Evolutionary conservation across 1,140 invertebrate genomes (phyloP).

Genomic region (Zaprionus tsacasi): DNA sequence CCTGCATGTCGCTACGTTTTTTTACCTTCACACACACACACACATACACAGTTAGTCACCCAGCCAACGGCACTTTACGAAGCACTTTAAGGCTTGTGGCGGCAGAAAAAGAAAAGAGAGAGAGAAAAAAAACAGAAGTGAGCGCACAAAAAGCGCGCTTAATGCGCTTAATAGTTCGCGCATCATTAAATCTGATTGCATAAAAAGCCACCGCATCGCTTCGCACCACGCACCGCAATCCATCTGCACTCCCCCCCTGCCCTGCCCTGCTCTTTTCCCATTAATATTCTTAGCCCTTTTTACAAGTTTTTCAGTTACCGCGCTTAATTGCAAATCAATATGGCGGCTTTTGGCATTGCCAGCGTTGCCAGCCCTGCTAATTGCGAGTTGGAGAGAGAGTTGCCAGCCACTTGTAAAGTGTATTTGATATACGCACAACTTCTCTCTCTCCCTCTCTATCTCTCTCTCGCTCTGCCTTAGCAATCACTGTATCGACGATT

Average conservation of each 20-base stretch:
- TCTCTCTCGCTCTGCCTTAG: not conserved
- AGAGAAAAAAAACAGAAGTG: not conserved
- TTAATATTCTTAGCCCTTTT: slow-evolving; percentile 43
- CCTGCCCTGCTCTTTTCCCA: slow-evolving; percentile 5
- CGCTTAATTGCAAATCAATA: slow-evolving; percentile 76
- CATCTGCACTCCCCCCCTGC: not conserved
- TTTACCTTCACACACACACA: slow-evolving; percentile 8
- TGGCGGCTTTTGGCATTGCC: slow-evolving; percentile 35
- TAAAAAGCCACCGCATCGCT: slow-evolving; percentile 23
- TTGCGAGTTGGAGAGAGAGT: slow-evolving; percentile 55
- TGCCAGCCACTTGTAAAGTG: not conserved
- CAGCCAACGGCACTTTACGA: not conserved
- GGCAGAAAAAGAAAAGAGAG: slow-evolving; percentile 1
- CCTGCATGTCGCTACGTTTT: slow-evolving; percentile 24
- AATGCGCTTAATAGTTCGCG: slow-evolving; percentile 78
- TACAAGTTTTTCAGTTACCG: slow-evolving; percentile 26
- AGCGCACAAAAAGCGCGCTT: slow-evolving; percentile 54
- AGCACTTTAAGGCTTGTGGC: slow-evolving; percentile 47
- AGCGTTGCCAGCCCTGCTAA: slow-evolving; percentile 46
- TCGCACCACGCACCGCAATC: slow-evolving; percentile 4
- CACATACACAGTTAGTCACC: not conserved
- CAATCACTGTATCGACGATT: slow-evolving; percentile 8
- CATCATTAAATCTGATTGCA: slow-evolving; percentile 76
- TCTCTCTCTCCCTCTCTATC: too few relatives aligned
- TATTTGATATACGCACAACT: not conserved